Percentiles rank a stretch among this genome's conserved stretches.
These are phyloP conservation scores for Stigmatopora nigra DNA, from an alignment of 2,113 vertebrate species.

Conservation along the genomic window DNA sequence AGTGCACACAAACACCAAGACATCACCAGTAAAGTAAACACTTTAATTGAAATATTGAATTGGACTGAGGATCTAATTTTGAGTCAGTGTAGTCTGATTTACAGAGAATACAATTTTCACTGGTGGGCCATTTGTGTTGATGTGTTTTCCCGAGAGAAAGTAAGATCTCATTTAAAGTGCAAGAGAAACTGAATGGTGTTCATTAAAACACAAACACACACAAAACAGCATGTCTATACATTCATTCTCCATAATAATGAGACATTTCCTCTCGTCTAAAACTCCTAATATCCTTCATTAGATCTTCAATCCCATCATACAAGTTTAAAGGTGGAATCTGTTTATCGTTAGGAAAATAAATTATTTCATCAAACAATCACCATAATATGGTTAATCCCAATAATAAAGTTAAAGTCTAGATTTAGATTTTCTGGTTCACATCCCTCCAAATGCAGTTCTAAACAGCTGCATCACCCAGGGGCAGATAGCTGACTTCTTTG, in stretches of 20 bases:
- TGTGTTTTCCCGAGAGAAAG: neutral
- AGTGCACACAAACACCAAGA: slow-evolving; percentile 46
- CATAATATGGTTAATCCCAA: slow-evolving; percentile 38
- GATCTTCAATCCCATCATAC: slow-evolving; percentile 43
- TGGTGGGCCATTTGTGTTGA: neutral
- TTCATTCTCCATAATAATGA: slow-evolving; percentile 25
- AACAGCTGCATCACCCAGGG: slow-evolving; percentile 20
- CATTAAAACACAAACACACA: neutral
- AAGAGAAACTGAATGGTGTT: neutral
- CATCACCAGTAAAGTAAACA: neutral
- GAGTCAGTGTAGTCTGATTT: neutral
- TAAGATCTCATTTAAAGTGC: slow-evolving; percentile 1
- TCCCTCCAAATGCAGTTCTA: slow-evolving; percentile 3
- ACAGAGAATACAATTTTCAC: neutral
- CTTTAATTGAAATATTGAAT: neutral
- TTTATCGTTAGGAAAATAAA: slow-evolving; percentile 34
- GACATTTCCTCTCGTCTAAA: slow-evolving; percentile 26
- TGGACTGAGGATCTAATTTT: neutral
- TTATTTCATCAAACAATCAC: slow-evolving; percentile 41
- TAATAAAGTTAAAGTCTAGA: slow-evolving; percentile 28
- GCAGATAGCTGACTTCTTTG: slow-evolving; percentile 30
- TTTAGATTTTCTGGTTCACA: slow-evolving; percentile 28
- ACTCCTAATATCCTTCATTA: slow-evolving; percentile 26
- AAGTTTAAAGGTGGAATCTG: slow-evolving; percentile 32
- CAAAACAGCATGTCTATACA: neutral